A percentile compares a stretch with the other conserved stretches of the same genome.
Evolutionary conservation across 1,140 invertebrate species (phyloP).

Genomic region (Diachasma alloeum): DNA sequence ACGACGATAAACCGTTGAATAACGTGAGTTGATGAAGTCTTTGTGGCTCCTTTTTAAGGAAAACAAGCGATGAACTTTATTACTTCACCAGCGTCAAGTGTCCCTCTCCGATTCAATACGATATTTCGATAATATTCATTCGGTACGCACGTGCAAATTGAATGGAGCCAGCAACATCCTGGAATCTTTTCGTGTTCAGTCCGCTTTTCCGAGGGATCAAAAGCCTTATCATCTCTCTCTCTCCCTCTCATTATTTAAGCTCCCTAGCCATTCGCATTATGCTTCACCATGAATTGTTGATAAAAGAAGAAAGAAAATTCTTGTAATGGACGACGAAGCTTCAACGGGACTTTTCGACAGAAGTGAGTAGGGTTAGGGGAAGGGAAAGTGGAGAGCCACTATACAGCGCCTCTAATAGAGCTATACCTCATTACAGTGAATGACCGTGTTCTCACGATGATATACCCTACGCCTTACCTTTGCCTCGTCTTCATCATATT

Average conservation of each 20-base stretch:
- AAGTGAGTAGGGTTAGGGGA: neutral
- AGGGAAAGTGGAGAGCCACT: constrained; percentile 11
- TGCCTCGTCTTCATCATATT: constrained; percentile 17
- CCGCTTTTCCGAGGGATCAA: neutral
- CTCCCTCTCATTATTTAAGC: neutral
- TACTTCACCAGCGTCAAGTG: neutral
- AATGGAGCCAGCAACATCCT: neutral
- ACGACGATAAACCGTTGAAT: no score
- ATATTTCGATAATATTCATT: constrained; percentile 35
- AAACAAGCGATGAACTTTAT: constrained; percentile 21
- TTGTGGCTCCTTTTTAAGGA: neutral
- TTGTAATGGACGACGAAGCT: neutral
- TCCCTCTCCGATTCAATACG: neutral
- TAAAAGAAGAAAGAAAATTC: neutral
- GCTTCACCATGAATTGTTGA: neutral
- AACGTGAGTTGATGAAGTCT: no score
- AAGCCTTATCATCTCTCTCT: neutral
- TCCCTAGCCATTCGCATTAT: neutral
- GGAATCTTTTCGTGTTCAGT: neutral
- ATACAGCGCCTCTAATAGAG: constrained; percentile 44
- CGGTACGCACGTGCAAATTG: neutral
- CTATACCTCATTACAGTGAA: constrained; percentile 47
- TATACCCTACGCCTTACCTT: constrained; percentile 36
- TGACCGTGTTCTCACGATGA: constrained; percentile 50
- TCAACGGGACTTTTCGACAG: neutral